Base-by-base conservation (phyloP, 2,888 invertebrate genomes). In the Lymantria monacha region DNA sequence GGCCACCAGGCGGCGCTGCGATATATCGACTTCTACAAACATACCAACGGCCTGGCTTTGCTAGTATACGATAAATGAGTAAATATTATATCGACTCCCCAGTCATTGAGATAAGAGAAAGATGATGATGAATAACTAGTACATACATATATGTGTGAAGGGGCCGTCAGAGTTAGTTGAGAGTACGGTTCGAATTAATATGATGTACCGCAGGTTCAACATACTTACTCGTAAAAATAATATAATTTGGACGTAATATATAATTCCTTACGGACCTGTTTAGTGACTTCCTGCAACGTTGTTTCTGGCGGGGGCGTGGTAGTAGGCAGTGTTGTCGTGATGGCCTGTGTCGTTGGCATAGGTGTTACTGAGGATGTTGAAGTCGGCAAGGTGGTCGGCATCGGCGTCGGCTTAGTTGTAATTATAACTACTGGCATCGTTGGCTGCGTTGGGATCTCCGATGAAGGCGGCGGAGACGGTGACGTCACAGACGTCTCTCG, bases 251-350 rank as follows among this genome's bases (percentile, higher is more conserved):
- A 38, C 30, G 43, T 49, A 30, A 48, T 46, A 49, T 47, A 11
- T 44, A 9, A 54, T 48, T 45, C 55, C 10, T 33, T 52, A 83
- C 84, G 70, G 79, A 88, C 88, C 88, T 88, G 85, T 54, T 75
- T 75, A 37, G 86, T 87, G 58, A 86, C 80, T 49, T 88, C 87
- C 66, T 80, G 77, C 38, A 81, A 66, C 30, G 83, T 85, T 2
- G 82, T 83, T 63, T 84, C 86, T 30, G 85, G 76, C 15, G 69
- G 57, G 9, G 81, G 69, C 42, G 79, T 79, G 11, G 81, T 85
- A 9, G 79, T 83, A 9, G 74, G 79, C 57, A 63, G 46, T 3
- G 76, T 57, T 3, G 76, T 69, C 31, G 69, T 70, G 49, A 70
- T 62, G 3, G 72, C 59, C 5, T 73, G 72, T 46, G 76, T 66